A percentile compares a stretch with the other conserved stretches of the same genome.
Evolutionary conservation across 2,113 vertebrate species (phyloP).

Genomic region (Macquaria australasica): DNA sequence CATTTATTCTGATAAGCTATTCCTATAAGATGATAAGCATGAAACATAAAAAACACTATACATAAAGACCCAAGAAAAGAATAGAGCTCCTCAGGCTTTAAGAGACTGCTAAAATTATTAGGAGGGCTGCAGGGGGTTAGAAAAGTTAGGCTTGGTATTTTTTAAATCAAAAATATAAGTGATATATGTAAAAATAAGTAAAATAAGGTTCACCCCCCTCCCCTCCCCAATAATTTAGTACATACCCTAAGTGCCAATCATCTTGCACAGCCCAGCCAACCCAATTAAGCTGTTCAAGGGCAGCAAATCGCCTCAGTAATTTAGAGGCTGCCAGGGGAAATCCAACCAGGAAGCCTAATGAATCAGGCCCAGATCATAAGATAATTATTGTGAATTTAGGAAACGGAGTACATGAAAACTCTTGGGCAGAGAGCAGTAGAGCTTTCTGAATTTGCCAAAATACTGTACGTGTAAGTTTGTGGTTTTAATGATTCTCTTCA

Average conservation of each 20-base stretch:
- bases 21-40: neutral
- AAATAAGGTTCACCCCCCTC: neutral
- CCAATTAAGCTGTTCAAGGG: conserved; percentile 26
- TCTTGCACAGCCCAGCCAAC: neutral
- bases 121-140: neutral
- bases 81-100: neutral
- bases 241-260: conserved; percentile 33
- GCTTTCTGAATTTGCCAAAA: neutral
- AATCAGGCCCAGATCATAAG: neutral
- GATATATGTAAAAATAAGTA: no score
- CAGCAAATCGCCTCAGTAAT: conserved; percentile 14
- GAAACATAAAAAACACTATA: neutral
- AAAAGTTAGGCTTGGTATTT: neutral
- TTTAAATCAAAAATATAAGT: no score
- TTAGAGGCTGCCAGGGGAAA: conserved; percentile 27
- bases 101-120: neutral
- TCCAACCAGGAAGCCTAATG: neutral
- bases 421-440: no score
- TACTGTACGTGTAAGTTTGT: neutral
- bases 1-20: neutral
- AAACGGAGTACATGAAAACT: neutral
- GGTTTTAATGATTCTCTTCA: neutral
- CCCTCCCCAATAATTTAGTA: neutral
- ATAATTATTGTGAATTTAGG: neutral
- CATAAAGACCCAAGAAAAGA: neutral